A percentile compares a stretch with the other conserved stretches of the same genome.
Conservation (phyloP, 2,797 vertebrate genomes). For the Eptatretus atami region DNA sequence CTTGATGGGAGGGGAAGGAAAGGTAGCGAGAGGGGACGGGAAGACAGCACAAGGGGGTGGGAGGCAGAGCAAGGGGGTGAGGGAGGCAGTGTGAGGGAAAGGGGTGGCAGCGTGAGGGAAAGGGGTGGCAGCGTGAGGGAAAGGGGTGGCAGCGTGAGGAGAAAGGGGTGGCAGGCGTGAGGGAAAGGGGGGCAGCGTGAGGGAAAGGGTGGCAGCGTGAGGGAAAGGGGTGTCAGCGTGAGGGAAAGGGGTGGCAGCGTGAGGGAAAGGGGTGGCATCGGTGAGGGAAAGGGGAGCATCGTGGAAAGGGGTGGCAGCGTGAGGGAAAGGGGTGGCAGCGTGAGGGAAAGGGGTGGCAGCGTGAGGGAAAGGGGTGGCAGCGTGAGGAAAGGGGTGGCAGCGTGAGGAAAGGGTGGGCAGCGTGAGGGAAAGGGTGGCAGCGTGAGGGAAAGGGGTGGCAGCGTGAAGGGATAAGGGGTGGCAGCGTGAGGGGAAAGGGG, state of each 20-base stretch:
- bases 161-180: no score
- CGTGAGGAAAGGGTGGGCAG: no score
- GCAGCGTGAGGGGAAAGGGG: neutral
- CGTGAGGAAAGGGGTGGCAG: no score
- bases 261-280: no score
- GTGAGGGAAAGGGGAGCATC: no score
- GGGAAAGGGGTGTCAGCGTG: no score
- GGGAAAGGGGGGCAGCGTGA: no score
- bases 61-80: neutral
- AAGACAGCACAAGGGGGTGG: neutral
- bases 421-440: neutral
- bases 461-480: neutral
- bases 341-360: no score
- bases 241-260: no score
- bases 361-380: no score
- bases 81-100: neutral
- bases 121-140: neutral
- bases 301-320: neutral
- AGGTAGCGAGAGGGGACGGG: neutral
- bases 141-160: no score
- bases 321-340: neutral
- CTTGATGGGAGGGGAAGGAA: neutral
- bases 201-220: no score
- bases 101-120: neutral
- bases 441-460: neutral